A percentile compares a stretch with the other conserved stretches of the same genome.
Conservation (phyloP, 1,140 invertebrate genomes). For the Oedothorax gibbosus region DNA sequence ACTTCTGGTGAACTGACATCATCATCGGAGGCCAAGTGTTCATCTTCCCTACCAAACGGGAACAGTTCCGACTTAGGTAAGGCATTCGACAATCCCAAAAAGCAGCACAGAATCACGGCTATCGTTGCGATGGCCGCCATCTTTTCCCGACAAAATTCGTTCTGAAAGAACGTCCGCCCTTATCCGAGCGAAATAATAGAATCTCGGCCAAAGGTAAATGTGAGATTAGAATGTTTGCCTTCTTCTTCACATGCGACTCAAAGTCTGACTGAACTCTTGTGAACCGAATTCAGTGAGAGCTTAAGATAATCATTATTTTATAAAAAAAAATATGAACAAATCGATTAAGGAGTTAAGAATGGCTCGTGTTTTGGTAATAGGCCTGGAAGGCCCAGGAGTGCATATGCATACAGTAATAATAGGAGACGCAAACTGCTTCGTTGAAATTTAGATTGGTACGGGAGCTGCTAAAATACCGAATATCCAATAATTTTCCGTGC, state of each 20-base stretch:
- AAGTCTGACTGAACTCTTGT: constrained; percentile 44
- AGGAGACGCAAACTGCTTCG: too few species aligned
- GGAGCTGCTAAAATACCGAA: too few species aligned
- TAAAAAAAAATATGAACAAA: too few species aligned
- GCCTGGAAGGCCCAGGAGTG: too few species aligned
- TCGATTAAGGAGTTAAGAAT: too few species aligned
- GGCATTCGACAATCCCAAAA: background rate
- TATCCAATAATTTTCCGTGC: too few species aligned
- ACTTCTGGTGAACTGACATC: constrained; percentile 70
- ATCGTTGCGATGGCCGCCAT: constrained; percentile 15
- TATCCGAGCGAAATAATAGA: constrained; percentile 17
- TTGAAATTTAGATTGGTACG: too few species aligned
- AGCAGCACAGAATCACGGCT: background rate
- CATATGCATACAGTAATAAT: too few species aligned
- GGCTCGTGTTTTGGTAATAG: too few species aligned
- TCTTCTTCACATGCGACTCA: constrained; percentile 49
- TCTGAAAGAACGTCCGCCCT: background rate
- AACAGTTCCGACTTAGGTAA: constrained; percentile 37
- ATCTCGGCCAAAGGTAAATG: constrained; percentile 41
- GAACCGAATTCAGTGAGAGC: background rate
- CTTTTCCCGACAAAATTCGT: background rate
- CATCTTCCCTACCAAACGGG: constrained; percentile 32
- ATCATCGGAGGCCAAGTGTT: constrained; percentile 65
- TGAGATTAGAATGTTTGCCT: constrained; percentile 44
- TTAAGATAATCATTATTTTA: background rate